Evolutionary conservation across 2,888 invertebrate species (phyloP), one percentile per base, ranked within the genome.

Genomic region (Limnephilus lunatus): DNA sequence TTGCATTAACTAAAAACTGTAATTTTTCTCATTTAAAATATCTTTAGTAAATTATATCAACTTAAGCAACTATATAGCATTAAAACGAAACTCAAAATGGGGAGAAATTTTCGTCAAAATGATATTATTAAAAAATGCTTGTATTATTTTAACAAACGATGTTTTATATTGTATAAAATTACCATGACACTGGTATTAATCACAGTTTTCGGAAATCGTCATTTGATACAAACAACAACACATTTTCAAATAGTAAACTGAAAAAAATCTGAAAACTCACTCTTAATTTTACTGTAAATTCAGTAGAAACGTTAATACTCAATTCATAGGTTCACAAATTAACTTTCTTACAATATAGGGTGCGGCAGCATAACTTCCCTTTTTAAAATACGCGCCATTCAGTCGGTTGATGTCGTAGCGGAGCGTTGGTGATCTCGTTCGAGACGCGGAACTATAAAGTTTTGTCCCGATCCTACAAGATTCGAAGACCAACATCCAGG

Each of bases 131-230:
- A 68, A 68, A 68, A 68, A 7, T 68, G 68, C n/a, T 68, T 68
- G 68, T 68, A 68, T 68, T 68, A 68, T 68, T 68, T 68, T 68
- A 68, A 68, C 68, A 68, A 68, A 68, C 25, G 68, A 68, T n/a
- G n/a, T 68, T 68, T 68, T 68, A n/a, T 68, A 68, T 68, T n/a
- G 68, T 68, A 25, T 68, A 68, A 68, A 25, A 25, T 68, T 68
- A 68, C 68, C 68, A 68, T 68, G 68, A 68, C 68, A 68, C 68
- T 68, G 68, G 68, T 68, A 68, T 68, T 68, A 68, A 68, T 68
- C 25, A 68, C 68, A 68, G 25, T 68, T 68, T 68, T 68, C 7
- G 68, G 9, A 68, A n/a, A 68, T 68, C n/a, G 68, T 68, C n/a
- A 19, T 68, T 32, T 68, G 2, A 25, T 68, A 68, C 9, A 68